Evolutionary conservation across 2,888 invertebrate species (phyloP).

Genomic region (Seira musarum): DNA sequence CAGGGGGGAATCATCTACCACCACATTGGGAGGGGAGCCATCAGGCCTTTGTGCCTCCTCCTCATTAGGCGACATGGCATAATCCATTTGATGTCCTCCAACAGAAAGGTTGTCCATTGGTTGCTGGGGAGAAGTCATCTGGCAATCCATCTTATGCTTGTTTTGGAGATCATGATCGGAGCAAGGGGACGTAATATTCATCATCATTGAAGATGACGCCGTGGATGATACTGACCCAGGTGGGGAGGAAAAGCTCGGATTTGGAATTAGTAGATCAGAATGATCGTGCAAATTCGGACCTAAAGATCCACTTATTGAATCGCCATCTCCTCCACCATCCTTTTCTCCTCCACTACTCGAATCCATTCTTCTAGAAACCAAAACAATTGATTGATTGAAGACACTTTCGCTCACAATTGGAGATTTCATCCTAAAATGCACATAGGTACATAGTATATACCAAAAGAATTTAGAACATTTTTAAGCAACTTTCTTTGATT

Average conservation of each 20-base stretch:
- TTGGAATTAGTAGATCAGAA: conserved; percentile 54
- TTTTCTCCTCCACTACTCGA: conserved; percentile 26
- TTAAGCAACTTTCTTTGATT: too few species aligned
- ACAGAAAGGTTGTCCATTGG: not conserved
- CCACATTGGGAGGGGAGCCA: conserved; percentile 87
- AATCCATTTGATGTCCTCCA: too few species aligned
- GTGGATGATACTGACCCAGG: conserved; percentile 22
- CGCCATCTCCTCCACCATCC: conserved; percentile 29
- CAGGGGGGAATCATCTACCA: conserved; percentile 95
- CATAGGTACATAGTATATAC: too few species aligned
- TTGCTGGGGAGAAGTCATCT: conserved; percentile 38
- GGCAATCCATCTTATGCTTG: conserved; percentile 36
- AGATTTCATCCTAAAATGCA: too few species aligned
- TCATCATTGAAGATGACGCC: not conserved
- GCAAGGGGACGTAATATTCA: conserved; percentile 41
- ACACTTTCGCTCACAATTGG: too few species aligned
- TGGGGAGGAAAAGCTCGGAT: conserved; percentile 43
- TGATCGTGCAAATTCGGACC: conserved; percentile 42
- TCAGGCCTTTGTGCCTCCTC: too few species aligned
- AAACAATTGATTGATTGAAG: not conserved
- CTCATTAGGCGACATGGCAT: too few species aligned
- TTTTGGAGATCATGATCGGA: conserved; percentile 40
- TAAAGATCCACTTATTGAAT: conserved; percentile 11
- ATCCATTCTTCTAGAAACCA: conserved; percentile 38
- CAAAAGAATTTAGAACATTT: too few species aligned